A percentile compares a stretch with the other conserved stretches of the same genome.
Evolutionary conservation across 1,140 invertebrate genomes (phyloP).

Genomic region (Mercenaria mercenaria): DNA sequence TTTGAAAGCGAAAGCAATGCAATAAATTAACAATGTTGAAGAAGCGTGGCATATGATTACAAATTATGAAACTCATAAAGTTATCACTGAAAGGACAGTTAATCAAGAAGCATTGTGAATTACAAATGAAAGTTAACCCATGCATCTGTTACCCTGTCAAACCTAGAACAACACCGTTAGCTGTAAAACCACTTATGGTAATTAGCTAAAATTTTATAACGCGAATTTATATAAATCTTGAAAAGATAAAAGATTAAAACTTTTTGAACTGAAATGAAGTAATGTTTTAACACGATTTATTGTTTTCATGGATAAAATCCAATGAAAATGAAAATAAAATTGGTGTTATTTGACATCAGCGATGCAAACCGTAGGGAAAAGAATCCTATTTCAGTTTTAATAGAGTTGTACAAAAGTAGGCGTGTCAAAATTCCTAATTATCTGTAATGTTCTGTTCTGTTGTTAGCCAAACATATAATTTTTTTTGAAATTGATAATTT

Average conservation of each 20-base stretch:
- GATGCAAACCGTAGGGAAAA: not conserved
- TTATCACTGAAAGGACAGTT: slow-evolving; percentile 27
- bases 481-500: no score
- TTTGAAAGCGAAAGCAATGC: slow-evolving; percentile 17
- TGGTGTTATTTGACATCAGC: not conserved
- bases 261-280: not conserved
- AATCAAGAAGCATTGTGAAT: slow-evolving; percentile 28
- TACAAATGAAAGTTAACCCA: slow-evolving; percentile 33
- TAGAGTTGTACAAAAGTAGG: not conserved
- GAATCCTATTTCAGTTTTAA: not conserved
- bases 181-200: slow-evolving; percentile 16
- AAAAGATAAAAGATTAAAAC: not conserved
- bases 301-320: not conserved
- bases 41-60: slow-evolving; percentile 30
- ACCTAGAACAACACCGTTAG: not conserved
- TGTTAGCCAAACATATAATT: no score
- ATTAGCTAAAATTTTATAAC: slow-evolving; percentile 15
- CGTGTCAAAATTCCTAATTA: no score
- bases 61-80: slow-evolving; percentile 48
- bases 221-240: not conserved
- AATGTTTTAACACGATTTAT: not conserved
- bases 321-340: not conserved
- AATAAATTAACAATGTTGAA: not conserved
- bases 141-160: slow-evolving; percentile 29
- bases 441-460: no score